Percentiles rank a stretch among this genome's conserved stretches.
phyloP scores from a whole-genome alignment of 2,888 invertebrate genomes.

The Brachyptera putata region DNA sequence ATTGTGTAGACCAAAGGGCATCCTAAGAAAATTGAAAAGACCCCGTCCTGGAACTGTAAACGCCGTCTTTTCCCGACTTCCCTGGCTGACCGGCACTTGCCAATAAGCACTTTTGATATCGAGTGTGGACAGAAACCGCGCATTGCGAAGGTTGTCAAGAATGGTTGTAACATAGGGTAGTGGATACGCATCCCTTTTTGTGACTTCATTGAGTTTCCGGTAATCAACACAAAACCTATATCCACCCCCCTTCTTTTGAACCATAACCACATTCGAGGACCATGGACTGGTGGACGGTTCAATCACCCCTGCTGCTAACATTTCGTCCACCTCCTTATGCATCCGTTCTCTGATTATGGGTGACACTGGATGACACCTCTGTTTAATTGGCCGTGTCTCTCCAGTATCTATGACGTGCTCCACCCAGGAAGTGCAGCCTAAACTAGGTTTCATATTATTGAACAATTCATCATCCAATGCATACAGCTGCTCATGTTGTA shows the following conservation, averaged over 20 bases:
- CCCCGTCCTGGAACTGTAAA: slow-evolving; percentile 38
- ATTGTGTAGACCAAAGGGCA: slow-evolving; percentile 43
- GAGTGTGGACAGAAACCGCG: slow-evolving; percentile 38
- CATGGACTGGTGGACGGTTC: slow-evolving; percentile 39
- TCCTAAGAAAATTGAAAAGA: slow-evolving; percentile 45
- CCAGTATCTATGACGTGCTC: slow-evolving; percentile 24
- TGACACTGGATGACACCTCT: slow-evolving; percentile 32
- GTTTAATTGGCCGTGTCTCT: slow-evolving; percentile 32
- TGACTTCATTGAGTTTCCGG: slow-evolving; percentile 38
- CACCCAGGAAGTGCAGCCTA: slow-evolving; percentile 26
- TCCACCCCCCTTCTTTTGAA: slow-evolving; percentile 36
- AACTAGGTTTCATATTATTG: too few relatives aligned
- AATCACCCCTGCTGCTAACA: slow-evolving; percentile 38
- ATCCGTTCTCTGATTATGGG: slow-evolving; percentile 26
- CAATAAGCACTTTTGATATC: slow-evolving; percentile 39
- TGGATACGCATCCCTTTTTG: slow-evolving; percentile 38
- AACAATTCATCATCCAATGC: too few relatives aligned
- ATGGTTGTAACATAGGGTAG: slow-evolving; percentile 38
- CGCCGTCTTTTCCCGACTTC: slow-evolving; percentile 36
- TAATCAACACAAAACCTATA: slow-evolving; percentile 39
- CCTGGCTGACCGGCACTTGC: slow-evolving; percentile 36
- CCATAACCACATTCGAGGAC: slow-evolving; percentile 38
- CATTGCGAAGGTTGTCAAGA: slow-evolving; percentile 37
- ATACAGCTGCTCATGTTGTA: too few relatives aligned
- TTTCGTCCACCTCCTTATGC: slow-evolving; percentile 38